Evolutionary conservation across 1,140 invertebrate species (phyloP).

Genomic region (Kradibia gibbosae): DNA sequence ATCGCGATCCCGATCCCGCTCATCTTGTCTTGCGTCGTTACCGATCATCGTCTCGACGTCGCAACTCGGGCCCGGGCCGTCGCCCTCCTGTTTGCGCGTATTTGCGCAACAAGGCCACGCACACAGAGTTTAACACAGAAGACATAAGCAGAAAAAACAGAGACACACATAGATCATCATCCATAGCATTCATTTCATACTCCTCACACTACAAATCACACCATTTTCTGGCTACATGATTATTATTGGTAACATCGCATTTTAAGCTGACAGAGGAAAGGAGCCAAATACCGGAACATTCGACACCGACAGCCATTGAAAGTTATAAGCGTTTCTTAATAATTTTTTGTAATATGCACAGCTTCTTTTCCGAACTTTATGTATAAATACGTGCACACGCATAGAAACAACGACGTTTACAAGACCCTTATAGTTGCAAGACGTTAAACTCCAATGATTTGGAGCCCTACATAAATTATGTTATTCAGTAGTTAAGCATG

Average conservation of each 20-base stretch:
- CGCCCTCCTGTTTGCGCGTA: slow-evolving; percentile 63
- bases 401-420: too few species aligned
- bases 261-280: slow-evolving; percentile 3
- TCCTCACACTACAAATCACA: not conserved
- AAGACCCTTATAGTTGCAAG: too few species aligned
- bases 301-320: not conserved
- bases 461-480: too few species aligned
- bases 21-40: slow-evolving; percentile 65
- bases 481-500: too few species aligned
- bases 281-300: slow-evolving; percentile 11
- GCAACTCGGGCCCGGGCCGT: slow-evolving; percentile 71
- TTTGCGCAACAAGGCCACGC: not conserved
- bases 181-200: not conserved
- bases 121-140: slow-evolving; percentile 35
- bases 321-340: too few species aligned
- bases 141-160: slow-evolving; percentile 42
- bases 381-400: too few species aligned
- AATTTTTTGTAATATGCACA: too few species aligned
- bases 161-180: slow-evolving; percentile 42
- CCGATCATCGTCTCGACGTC: slow-evolving; percentile 73
- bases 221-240: not conserved
- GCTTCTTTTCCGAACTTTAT: too few species aligned
- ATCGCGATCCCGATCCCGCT: slow-evolving; percentile 70
- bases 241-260: not conserved
- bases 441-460: too few species aligned